Base-by-base conservation (phyloP, 2,797 vertebrate species). In the Xerus rutilus region DNA sequence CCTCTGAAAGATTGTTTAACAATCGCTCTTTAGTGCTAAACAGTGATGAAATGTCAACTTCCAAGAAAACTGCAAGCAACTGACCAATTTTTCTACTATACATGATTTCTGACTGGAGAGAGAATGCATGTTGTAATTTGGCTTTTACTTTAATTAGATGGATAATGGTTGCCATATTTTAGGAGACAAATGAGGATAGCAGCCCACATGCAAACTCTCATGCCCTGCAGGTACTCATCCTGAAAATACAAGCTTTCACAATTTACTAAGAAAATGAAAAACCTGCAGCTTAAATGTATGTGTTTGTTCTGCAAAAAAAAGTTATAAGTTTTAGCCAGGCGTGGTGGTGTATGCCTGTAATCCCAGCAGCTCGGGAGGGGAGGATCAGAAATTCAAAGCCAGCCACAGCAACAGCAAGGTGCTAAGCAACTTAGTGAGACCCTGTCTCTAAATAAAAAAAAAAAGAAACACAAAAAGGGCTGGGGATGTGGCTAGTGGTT, bases 111-210 rank as follows among this genome's bases (percentile, higher is more conserved):
- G 85, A 89, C 72, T 81, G 10, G 18, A 96, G 72, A 93, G 74
- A 77, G n/a, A 92, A 96, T 52, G 49, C 0, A 13, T 54, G 85
- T 7, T 89, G 3, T 49, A 81, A 64, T 52, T 81, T 74, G 69
- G 39, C 54, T 97, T 96, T 94, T 85, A 97, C 45, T 97, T 95
- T 97, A 96, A 96, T 96, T 95, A 97, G 89, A 93, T 62, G 87
- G 49, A 89, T 84, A 85, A 84, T 18, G 49, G 70, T 87, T 59
- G 84, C 32, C 74, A 14, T 49, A 67, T 79, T 64, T 67, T 88
- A 82, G 92, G 28, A 95, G 43, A 89, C 74, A 89, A 91, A 95
- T 23, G 14, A 93, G 89, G n/a, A 45, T 77, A 69, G 54, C 11
- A 70, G 28, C 11, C 83, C 13, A 72, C 43, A 78, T 14, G 13